Evolutionary conservation across 2,888 invertebrate genomes (phyloP), one percentile per base, ranked within the genome.

Genomic region (Physocephala rufipes): DNA sequence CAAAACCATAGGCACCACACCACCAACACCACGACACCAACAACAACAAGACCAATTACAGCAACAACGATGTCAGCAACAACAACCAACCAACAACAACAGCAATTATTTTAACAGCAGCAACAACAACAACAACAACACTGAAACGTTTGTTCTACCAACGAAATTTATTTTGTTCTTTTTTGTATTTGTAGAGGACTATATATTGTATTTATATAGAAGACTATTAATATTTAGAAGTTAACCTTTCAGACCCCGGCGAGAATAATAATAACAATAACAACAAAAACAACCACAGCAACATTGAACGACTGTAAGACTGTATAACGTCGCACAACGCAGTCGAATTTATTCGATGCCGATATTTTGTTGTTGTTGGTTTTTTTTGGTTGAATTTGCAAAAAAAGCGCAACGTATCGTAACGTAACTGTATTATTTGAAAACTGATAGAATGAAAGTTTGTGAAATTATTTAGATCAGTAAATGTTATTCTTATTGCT

Each of bases 201-300:
- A 83, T 83, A n/a, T n/a, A n/a, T n/a, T 13, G 63, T 63, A 63
- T 47, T 47, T 73, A 77, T 77, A 78, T 74, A 81, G 83, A 79
- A 80, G 82, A 79, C 83, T 83, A 83, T 83, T 84, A 84, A 83
- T 83, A 84, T 84, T 83, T 83, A 83, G 82, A 83, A 83, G 84
- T 84, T 83, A 84, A 83, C 82, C 82, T 83, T 81, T 81, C 82
- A 82, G 81, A 81, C 82, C 84, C 75, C 66, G 30, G 67, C 62
- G 43, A 66, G 2, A 70, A 62, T 47, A 55, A 28, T 53, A 69
- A 43, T 53, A 70, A 53, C 65, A 65, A 64, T 21, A 61, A 61
- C 28, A 61, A 62, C 43, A 28, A 5, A 21, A 36, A 36, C 36
- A 36, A 36, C 36, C 4, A 28, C 28, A 55, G 24, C 55, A 16